phyloP scores from a whole-genome alignment of 2,888 invertebrate genomes.

The Hemithea aestivaria region DNA sequence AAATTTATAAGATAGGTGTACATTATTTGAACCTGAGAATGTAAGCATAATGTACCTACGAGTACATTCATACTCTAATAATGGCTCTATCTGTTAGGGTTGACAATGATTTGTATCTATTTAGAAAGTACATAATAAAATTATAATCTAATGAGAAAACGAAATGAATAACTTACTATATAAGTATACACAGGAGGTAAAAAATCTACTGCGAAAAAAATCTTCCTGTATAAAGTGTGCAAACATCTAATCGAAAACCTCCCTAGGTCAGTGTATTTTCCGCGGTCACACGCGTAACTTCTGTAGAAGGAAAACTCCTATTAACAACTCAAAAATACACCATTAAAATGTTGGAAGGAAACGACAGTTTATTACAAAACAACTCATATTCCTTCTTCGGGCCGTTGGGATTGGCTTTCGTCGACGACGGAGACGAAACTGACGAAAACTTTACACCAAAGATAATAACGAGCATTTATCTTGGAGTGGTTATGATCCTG shows the following conservation, averaged over 20 bases:
- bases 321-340: constrained; percentile 1
- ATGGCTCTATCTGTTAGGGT: too few species aligned
- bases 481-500: constrained; percentile 81
- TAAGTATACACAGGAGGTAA: too few species aligned
- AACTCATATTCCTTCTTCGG: constrained; percentile 56
- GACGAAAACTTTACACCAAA: constrained; percentile 80
- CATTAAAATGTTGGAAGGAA: constrained; percentile 24
- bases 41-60: too few species aligned
- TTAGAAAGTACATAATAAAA: too few species aligned
- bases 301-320: constrained; percentile 10
- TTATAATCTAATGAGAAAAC: too few species aligned
- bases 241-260: constrained; percentile 30
- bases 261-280: constrained; percentile 38
- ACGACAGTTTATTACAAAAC: constrained; percentile 41
- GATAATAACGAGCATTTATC: constrained; percentile 66
- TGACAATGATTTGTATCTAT: too few species aligned
- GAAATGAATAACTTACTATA: too few species aligned
- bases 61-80: too few species aligned
- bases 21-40: too few species aligned
- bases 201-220: constrained; percentile 7
- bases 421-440: constrained; percentile 50
- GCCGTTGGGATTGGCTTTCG: constrained; percentile 53
- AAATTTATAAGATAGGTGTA: too few species aligned
- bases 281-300: constrained; percentile 33
- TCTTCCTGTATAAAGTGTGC: constrained; percentile 37